These are phyloP conservation scores for Hemiscyllium ocellatum DNA, from an alignment of 2,113 vertebrate species.

Conservation along the genomic window DNA sequence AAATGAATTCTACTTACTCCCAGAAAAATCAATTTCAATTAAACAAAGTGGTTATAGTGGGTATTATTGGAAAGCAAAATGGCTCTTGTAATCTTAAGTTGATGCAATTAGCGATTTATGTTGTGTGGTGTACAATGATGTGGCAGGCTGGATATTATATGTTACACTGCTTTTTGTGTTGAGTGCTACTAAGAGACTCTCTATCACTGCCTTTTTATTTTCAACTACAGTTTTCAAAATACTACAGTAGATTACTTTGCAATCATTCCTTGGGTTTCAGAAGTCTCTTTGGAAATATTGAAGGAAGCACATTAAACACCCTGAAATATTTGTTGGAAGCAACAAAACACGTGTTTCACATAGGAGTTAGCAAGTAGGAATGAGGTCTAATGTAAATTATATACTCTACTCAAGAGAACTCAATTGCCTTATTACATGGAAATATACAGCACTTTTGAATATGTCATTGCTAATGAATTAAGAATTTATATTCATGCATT, in stretches of 20 bases:
- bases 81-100: neutral
- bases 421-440: neutral
- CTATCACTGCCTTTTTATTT: neutral
- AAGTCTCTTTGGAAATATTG: conserved; percentile 24
- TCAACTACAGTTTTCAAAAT: neutral
- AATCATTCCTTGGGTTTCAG: conserved; percentile 3
- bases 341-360: neutral
- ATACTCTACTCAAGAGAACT: neutral
- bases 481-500: neutral
- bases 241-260: neutral
- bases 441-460: neutral
- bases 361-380: neutral
- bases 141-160: neutral
- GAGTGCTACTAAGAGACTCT: neutral
- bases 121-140: neutral
- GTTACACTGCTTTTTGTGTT: neutral
- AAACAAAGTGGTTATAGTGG: neutral
- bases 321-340: neutral
- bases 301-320: no score
- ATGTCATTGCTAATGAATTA: neutral
- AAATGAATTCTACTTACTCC: neutral
- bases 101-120: conserved; percentile 16
- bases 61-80: conserved; percentile 12
- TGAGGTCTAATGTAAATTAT: neutral
- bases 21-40: conserved; percentile 16